Conservation (phyloP, 2,113 vertebrate species). For the Scophthalmus maximus region DNA sequence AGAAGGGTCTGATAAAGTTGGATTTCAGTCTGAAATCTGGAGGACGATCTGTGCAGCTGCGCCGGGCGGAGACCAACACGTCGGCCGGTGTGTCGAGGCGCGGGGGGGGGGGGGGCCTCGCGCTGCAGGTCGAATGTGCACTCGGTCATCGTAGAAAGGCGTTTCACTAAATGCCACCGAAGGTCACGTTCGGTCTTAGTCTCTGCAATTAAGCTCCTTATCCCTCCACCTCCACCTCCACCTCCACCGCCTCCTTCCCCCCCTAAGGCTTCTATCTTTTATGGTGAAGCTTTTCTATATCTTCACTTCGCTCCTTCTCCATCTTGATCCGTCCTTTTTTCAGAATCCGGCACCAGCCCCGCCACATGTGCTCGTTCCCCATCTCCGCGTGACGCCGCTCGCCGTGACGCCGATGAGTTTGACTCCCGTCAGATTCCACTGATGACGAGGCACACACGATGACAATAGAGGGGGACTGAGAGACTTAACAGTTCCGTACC, state of each 20-base stretch:
- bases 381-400: too few species aligned
- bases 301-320: neutral
- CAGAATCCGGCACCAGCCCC: neutral
- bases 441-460: too few species aligned
- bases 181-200: neutral
- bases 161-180: neutral
- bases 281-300: neutral
- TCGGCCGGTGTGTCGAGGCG: too few species aligned
- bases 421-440: too few species aligned
- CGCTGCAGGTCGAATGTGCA: neutral
- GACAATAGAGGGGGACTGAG: too few species aligned
- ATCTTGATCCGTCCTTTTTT: neutral
- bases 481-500: too few species aligned
- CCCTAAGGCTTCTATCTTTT: neutral
- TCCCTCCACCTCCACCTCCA: neutral
- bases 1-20: conserved; percentile 9
- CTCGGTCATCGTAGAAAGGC: neutral
- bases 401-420: too few species aligned
- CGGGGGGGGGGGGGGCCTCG: neutral
- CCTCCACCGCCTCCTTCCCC: neutral
- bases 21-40: conserved; percentile 5
- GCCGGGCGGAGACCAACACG: neutral
- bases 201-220: neutral
- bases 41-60: neutral
- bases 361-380: too few species aligned